Conservation (phyloP, 2,888 invertebrate genomes). For the Fabriciana adippe region DNA sequence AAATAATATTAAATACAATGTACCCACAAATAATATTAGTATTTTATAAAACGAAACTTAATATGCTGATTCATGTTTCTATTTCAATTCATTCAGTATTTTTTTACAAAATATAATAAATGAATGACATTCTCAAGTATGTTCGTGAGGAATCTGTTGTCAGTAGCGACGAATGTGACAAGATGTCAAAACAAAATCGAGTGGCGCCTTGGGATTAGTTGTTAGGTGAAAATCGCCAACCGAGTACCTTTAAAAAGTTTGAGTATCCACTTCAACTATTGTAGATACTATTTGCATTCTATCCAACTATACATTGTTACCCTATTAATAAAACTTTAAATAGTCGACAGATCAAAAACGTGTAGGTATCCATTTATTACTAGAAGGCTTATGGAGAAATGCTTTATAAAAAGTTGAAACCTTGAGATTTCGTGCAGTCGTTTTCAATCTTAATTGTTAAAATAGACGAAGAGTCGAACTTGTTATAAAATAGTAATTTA, state of each 20-base stretch:
- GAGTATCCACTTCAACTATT: constrained; percentile 29
- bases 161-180: constrained; percentile 59
- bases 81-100: constrained; percentile 60
- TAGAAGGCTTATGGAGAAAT: constrained; percentile 32
- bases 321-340: constrained; percentile 5
- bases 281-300: constrained; percentile 31
- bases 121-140: constrained; percentile 60
- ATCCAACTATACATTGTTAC: not conserved
- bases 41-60: constrained; percentile 25
- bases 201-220: constrained; percentile 71
- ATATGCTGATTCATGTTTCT: constrained; percentile 57
- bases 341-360: constrained; percentile 2
- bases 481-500: constrained; percentile 11
- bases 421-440: constrained; percentile 33
- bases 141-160: constrained; percentile 51
- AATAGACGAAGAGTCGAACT: constrained; percentile 12
- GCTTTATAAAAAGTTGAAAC: constrained; percentile 30
- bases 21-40: not conserved
- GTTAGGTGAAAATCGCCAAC: constrained; percentile 55
- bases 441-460: constrained; percentile 21
- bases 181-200: constrained; percentile 79
- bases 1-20: too few relatives aligned
- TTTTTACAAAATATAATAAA: constrained; percentile 44
- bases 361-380: constrained; percentile 26
- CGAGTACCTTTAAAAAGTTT: constrained; percentile 40